Conservation (phyloP, 2,888 invertebrate species). For the Eristalis pertinax region DNA sequence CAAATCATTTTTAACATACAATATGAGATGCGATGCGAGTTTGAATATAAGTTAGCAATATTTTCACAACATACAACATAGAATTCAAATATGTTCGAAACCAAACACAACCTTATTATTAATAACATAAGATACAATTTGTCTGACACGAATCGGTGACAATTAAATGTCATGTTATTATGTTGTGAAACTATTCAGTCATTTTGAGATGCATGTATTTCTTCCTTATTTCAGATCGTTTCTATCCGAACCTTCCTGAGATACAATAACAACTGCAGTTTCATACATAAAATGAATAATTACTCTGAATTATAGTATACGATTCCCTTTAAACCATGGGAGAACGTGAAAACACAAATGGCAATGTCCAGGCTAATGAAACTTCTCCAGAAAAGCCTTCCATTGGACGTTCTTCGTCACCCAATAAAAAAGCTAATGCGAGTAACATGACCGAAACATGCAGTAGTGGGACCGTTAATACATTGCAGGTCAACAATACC, state of each 20-base stretch:
- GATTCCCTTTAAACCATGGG: conserved; percentile 32
- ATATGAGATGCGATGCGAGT: too few species aligned
- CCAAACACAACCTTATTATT: too few species aligned
- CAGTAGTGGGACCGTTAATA: conserved; percentile 19
- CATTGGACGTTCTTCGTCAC: conserved; percentile 29
- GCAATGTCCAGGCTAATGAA: conserved; percentile 25
- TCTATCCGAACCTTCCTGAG: background rate
- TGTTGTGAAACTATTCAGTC: background rate
- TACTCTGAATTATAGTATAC: background rate
- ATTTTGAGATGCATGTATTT: background rate
- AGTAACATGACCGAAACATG: background rate
- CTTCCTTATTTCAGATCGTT: background rate
- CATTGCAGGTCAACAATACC: conserved; percentile 16
- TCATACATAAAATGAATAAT: conserved; percentile 24
- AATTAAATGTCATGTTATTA: too few species aligned
- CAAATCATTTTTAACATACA: too few species aligned
- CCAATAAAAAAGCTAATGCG: conserved; percentile 18
- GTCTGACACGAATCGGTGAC: too few species aligned
- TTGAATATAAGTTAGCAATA: too few species aligned
- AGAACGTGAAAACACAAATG: conserved; percentile 56
- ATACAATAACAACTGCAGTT: background rate
- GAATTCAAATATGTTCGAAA: too few species aligned
- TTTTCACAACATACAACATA: too few species aligned
- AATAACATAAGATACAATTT: too few species aligned
- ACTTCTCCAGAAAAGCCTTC: conserved; percentile 38